Evolutionary conservation across 2,797 vertebrate species (phyloP), one percentile per base, ranked within the genome.

Genomic region (Sebastes nivosus): DNA sequence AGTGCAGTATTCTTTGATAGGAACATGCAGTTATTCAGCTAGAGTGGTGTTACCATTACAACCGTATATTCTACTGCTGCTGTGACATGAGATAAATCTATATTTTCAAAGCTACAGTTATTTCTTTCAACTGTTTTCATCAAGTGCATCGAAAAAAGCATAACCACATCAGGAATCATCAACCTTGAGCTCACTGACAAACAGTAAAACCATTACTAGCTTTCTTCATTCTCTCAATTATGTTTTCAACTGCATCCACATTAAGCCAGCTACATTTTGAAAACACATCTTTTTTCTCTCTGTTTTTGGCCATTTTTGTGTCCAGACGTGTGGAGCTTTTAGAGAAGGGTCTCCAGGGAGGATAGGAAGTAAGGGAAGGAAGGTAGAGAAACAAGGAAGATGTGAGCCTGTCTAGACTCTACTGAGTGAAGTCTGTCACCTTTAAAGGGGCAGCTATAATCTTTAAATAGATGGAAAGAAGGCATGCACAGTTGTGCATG

Each of bases 1-100:
- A 38, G 73, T 64, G 77, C 75, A 72, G 73, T 82, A 67, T 84
- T 83, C 75, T 86, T 86, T 83, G 80, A 84, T 85, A 68, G 68
- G 34, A 69, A 81, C 70, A 88, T 50, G 36, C 69, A 64, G 81
- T 83, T 50, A 77, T 86, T 85, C 57, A 77, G 59, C 52, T 10
- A n/a, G n/a, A 54, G 18, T 24, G 71, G 59, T 70, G 59, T 63
- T 87, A 61, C 12, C 46, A 73, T 80, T 42, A 78, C 25, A 42
- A 52, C 20, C 20, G 34, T 52, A 6, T 71, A n/a, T 74, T 69
- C 13, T 63, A 36, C 66, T 66, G 83, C 79, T 60, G 85, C 87
- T 80, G 79, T 27, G 76, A 87, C 74, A 70, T 73, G 42, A 77
- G 57, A 83, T 60, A 42, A 80, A 78, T 81, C 25, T 36, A 22